A percentile compares a stretch with the other conserved stretches of the same genome.
These are phyloP conservation scores for Paraplagusia blochii DNA, from an alignment of 2,113 vertebrate genomes.

Conservation along the genomic window DNA sequence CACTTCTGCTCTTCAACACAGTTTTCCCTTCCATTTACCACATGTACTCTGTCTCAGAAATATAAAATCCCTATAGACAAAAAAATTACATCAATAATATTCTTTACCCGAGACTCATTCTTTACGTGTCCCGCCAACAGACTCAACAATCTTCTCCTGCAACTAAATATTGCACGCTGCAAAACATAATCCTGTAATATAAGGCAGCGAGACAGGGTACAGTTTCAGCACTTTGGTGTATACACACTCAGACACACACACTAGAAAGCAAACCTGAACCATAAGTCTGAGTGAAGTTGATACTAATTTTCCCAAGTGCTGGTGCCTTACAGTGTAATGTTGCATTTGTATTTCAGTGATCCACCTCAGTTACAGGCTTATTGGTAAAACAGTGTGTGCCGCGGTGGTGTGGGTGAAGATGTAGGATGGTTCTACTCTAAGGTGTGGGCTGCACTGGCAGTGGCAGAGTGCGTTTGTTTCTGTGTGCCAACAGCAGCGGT, in stretches of 20 bases:
- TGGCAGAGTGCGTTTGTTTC: slow-evolving; percentile 37
- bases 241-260: too few species aligned
- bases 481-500: slow-evolving; percentile 48
- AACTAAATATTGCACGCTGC: slow-evolving; percentile 54
- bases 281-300: too few species aligned
- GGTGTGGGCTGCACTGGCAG: slow-evolving; percentile 41
- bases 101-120: slow-evolving; percentile 31
- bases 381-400: too few species aligned
- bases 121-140: slow-evolving; percentile 19
- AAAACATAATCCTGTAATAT: slow-evolving; percentile 41
- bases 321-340: too few species aligned
- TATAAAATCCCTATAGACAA: too few species aligned
- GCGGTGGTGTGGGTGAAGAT: slow-evolving; percentile 12
- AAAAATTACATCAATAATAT: slow-evolving; percentile 12
- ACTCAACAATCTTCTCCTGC: slow-evolving; percentile 4
- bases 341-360: too few species aligned
- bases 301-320: too few species aligned
- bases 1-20: too few species aligned
- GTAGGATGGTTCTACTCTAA: slow-evolving; percentile 31
- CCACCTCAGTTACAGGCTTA: too few species aligned
- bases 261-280: too few species aligned
- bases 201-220: slow-evolving; percentile 22
- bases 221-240: slow-evolving; percentile 15
- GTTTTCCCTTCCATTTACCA: too few species aligned
- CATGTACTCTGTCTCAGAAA: too few species aligned